A percentile compares a stretch with the other conserved stretches of the same genome.
phyloP scores from a whole-genome alignment of 1,140 invertebrate species.

The Aphis craccivora region DNA sequence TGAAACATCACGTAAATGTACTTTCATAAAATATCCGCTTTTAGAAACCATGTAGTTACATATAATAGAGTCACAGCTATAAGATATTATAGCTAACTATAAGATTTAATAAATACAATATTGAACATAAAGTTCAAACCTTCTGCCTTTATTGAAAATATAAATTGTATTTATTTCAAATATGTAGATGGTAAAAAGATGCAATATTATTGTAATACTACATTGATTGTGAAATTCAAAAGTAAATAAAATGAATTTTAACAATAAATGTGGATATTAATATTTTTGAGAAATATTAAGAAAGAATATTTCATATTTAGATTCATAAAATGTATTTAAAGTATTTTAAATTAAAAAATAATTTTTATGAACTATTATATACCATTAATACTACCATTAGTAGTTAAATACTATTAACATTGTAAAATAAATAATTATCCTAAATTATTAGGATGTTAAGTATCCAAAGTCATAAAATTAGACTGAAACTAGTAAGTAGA shows the following conservation, averaged over 20 bases:
- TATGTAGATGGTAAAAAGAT: background rate
- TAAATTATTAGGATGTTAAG: no score
- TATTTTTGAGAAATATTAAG: background rate
- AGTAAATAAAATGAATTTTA: background rate
- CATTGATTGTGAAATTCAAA: background rate
- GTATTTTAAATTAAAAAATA: background rate
- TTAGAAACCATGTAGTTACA: background rate
- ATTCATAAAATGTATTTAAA: background rate
- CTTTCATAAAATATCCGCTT: background rate
- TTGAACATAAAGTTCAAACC: background rate
- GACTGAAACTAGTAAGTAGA: no score
- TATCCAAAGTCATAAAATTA: no score
- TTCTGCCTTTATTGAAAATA: slow-evolving; percentile 9
- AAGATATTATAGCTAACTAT: background rate
- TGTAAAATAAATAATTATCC: no score
- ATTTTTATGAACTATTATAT: background rate
- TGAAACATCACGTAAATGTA: background rate
- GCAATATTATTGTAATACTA: background rate
- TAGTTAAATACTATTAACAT: background rate
- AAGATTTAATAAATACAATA: background rate
- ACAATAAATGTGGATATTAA: background rate
- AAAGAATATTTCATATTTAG: background rate
- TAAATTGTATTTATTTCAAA: background rate
- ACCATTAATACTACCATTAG: no score
- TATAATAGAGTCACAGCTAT: background rate